These are phyloP conservation scores for Diadumene lineata DNA, from an alignment of 92 coral and sea anemone genomes.

Conservation along the genomic window DNA sequence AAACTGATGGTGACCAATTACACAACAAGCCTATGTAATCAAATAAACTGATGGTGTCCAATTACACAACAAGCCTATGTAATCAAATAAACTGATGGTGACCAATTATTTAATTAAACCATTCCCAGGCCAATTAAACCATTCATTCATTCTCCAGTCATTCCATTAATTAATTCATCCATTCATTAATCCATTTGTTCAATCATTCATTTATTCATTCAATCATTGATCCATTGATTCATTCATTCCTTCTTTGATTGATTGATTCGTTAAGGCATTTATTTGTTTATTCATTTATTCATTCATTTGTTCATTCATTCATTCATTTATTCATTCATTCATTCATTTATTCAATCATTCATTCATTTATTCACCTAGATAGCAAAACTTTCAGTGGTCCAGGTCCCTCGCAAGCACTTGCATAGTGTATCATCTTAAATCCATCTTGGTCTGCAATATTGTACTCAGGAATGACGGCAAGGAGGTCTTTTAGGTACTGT, in stretches of 20 bases:
- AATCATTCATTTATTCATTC: background rate
- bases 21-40: no score
- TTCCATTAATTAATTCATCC: background rate
- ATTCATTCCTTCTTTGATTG: background rate
- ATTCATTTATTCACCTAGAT: constrained; percentile 46
- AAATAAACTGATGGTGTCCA: no score
- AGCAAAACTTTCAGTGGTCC: constrained; percentile 72
- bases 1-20: no score
- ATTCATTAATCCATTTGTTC: background rate
- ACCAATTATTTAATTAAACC: background rate
- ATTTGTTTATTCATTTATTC: background rate
- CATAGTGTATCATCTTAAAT: constrained; percentile 73
- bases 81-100: no score
- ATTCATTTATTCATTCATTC: background rate
- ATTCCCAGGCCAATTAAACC: no score
- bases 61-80: no score
- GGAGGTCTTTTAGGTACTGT: constrained; percentile 64
- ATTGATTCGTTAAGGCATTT: background rate
- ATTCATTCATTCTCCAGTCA: background rate
- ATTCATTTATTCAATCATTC: no score
- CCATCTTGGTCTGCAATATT: constrained; percentile 73
- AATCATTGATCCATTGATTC: background rate
- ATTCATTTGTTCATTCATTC: background rate
- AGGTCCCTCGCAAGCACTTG: constrained; percentile 82
- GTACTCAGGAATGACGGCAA: constrained; percentile 70